A percentile compares a stretch with the other conserved stretches of the same genome.
Evolutionary conservation across 2,113 vertebrate genomes (phyloP).

Genomic region (Ibidorhyncha struthersii): DNA sequence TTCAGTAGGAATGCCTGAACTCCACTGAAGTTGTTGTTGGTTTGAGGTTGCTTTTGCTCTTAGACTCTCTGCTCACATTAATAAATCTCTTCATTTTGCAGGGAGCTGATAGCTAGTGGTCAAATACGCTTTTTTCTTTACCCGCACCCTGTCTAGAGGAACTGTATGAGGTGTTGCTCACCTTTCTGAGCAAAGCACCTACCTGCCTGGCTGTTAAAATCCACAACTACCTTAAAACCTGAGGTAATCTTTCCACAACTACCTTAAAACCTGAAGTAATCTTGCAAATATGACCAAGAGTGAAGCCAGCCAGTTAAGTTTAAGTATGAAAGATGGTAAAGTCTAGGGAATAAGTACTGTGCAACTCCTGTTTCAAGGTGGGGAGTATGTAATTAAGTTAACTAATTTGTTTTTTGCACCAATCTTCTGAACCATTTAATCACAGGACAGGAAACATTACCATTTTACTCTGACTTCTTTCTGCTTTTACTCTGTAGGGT

Average conservation of each 20-base stretch:
- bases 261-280: background rate
- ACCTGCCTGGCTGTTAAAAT: background rate
- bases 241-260: background rate
- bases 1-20: background rate
- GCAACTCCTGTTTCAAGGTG: background rate
- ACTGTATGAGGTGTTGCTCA: background rate
- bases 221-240: background rate
- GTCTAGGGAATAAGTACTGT: background rate
- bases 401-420: background rate
- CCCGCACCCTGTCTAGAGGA: background rate
- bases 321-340: background rate
- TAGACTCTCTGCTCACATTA: background rate
- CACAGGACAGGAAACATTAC: background rate
- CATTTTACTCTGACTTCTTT: background rate
- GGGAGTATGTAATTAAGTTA: background rate
- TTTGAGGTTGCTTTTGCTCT: background rate
- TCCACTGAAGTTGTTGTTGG: background rate
- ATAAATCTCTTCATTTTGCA: background rate
- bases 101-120: background rate
- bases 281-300: background rate
- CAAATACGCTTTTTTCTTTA: background rate
- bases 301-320: background rate
- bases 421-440: background rate
- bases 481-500: background rate
- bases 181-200: background rate